Conservation (phyloP, 1,140 invertebrate genomes). For the Frieseomelitta varia region DNA sequence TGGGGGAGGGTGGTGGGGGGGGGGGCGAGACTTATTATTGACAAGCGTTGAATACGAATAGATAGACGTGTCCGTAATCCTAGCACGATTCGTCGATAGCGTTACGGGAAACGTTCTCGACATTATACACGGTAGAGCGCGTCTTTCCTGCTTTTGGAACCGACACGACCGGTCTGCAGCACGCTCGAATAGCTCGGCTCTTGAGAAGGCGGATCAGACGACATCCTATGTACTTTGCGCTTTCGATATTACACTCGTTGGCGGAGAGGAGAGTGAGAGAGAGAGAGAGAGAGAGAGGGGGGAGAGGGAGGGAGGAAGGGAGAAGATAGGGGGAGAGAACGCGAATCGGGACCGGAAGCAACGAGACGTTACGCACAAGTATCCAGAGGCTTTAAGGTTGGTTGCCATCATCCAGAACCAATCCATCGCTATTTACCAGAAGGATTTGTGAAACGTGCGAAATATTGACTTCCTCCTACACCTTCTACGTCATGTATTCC, state of each 20-base stretch:
- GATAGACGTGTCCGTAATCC: constrained; percentile 11
- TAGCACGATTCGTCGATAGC: constrained; percentile 58
- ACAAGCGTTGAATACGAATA: constrained; percentile 30
- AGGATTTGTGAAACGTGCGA: constrained; percentile 57
- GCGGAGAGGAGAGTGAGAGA: too few species aligned
- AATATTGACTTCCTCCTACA: constrained; percentile 50
- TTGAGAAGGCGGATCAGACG: constrained; percentile 61
- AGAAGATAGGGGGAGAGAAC: constrained; percentile 22
- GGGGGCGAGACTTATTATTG: constrained; percentile 28
- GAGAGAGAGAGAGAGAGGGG: too few species aligned
- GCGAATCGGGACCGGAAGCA: constrained; percentile 41
- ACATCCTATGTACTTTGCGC: constrained; percentile 58
- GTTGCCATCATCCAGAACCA: constrained; percentile 48
- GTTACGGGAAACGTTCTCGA: constrained; percentile 55
- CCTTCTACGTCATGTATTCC: too few species aligned
- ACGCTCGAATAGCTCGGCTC: constrained; percentile 58
- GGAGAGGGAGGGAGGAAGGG: not conserved
- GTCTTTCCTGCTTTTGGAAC: constrained; percentile 49
- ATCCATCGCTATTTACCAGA: constrained; percentile 61
- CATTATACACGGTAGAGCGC: constrained; percentile 54
- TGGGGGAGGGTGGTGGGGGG: not conserved
- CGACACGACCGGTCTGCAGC: constrained; percentile 36
- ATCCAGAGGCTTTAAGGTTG: constrained; percentile 48
- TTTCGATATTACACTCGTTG: constrained; percentile 61
- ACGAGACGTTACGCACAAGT: constrained; percentile 45